Evolutionary conservation across 2,113 vertebrate genomes (phyloP).

Genomic region (Cranoglanis bouderius): DNA sequence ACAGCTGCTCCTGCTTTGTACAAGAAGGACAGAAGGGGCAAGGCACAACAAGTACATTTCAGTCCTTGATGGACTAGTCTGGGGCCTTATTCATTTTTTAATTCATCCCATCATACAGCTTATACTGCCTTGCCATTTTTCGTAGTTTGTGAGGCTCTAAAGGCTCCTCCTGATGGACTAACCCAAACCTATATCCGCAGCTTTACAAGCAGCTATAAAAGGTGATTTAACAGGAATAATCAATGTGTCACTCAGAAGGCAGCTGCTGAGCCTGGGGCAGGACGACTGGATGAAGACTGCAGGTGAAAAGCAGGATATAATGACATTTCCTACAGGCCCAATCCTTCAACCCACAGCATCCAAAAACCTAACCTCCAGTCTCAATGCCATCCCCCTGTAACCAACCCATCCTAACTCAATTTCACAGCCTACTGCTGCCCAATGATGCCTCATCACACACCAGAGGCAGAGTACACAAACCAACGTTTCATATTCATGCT

Average conservation of each 20-base stretch:
- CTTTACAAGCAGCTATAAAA: constrained; percentile 54
- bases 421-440: constrained; percentile 54
- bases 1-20: constrained; percentile 7
- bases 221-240: constrained; percentile 55
- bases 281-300: constrained; percentile 39
- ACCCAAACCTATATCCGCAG: constrained; percentile 38
- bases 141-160: constrained; percentile 1
- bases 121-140: constrained; percentile 2
- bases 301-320: constrained; percentile 44
- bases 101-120: constrained; percentile 23
- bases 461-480: constrained; percentile 43
- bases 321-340: constrained; percentile 46
- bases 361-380: constrained; percentile 27
- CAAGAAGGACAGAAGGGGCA: neutral
- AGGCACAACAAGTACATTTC: neutral
- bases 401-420: constrained; percentile 53
- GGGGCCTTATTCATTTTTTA: neutral
- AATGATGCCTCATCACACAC: constrained; percentile 41
- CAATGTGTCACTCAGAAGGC: constrained; percentile 53
- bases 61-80: neutral
- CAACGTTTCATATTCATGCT: constrained; percentile 42
- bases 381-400: constrained; percentile 40
- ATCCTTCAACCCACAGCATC: constrained; percentile 43
- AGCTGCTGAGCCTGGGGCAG: constrained; percentile 17
- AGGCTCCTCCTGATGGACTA: constrained; percentile 38